Conservation (phyloP, 2,113 vertebrate genomes). For the Alaudala cheleensis region DNA sequence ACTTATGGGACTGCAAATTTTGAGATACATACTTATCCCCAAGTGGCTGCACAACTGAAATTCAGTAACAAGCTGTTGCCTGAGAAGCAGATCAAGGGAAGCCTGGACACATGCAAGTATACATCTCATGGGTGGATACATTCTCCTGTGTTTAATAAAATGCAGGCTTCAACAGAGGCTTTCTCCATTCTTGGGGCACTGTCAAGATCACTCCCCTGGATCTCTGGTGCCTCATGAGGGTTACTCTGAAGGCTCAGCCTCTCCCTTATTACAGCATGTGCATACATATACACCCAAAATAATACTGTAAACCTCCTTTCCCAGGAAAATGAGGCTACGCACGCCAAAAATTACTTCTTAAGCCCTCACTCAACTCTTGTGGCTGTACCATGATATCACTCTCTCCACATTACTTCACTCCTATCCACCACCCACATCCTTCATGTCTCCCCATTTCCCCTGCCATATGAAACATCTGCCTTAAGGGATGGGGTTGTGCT, state of each 20-base stretch:
- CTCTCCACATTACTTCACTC: constrained; percentile 42
- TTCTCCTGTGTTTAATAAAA: constrained; percentile 4
- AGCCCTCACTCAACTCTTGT: not conserved
- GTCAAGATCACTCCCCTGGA: not conserved
- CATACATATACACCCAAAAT: not conserved
- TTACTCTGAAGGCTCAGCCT: not conserved
- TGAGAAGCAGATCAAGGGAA: not conserved
- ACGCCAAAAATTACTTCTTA: not conserved
- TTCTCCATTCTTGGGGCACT: not conserved
- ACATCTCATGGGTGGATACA: not conserved
- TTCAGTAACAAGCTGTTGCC: not conserved
- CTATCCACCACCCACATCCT: not conserved
- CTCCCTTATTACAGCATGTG: constrained; percentile 32
- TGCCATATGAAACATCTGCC: not conserved
- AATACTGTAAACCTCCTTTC: not conserved
- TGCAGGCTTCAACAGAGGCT: not conserved
- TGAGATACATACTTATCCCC: not conserved
- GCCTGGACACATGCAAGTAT: not conserved
- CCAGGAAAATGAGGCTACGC: not conserved
- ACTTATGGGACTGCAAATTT: not conserved
- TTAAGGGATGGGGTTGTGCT: not conserved
- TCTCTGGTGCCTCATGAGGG: not conserved
- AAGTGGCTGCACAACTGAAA: not conserved
- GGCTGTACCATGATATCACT: constrained; percentile 40
- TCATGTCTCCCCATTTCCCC: not conserved